Evolutionary conservation across 1,140 invertebrate species (phyloP).

Genomic region (Neotoxoptera formosana): DNA sequence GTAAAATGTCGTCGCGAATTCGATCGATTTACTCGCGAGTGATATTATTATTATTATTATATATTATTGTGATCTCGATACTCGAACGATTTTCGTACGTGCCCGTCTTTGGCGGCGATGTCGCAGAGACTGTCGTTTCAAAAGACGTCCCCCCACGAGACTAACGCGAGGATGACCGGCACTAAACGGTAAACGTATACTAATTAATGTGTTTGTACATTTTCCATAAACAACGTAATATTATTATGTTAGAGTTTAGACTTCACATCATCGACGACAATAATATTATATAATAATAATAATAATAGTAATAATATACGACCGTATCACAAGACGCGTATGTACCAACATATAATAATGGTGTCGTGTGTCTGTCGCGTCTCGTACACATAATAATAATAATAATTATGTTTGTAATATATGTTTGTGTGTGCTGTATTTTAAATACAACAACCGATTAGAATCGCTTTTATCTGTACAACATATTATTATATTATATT

Average conservation of each 20-base stretch:
- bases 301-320: neutral
- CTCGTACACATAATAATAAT: neutral
- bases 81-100: neutral
- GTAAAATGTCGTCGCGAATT: neutral
- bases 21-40: neutral
- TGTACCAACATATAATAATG: neutral
- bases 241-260: neutral
- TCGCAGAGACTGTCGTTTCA: neutral
- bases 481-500: neutral
- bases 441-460: constrained; percentile 4
- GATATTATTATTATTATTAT: too few species aligned
- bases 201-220: neutral
- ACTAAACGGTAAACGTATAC: neutral
- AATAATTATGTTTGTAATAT: neutral
- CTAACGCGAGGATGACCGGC: neutral
- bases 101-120: neutral
- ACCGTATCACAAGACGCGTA: neutral
- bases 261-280: neutral
- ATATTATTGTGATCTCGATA: neutral
- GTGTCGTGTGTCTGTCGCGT: neutral
- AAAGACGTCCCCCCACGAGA: neutral
- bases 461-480: neutral
- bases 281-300: too few species aligned
- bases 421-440: neutral
- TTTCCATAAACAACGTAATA: neutral